Base-by-base conservation (phyloP, 2,888 invertebrate species). In the Colostygia pectinataria region DNA sequence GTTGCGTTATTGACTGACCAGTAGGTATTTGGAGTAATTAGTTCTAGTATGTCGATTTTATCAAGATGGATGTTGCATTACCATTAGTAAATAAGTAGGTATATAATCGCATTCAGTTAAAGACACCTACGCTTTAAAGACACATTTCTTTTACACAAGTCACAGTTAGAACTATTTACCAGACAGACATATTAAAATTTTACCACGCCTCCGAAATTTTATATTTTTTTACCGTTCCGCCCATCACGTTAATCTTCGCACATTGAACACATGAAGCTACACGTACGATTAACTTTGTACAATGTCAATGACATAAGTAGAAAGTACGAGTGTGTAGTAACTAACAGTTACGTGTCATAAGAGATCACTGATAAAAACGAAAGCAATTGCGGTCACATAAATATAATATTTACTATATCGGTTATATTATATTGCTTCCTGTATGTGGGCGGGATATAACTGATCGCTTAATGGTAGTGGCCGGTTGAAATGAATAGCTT, bases 261-360 rank as follows among this genome's bases (percentile, higher is more conserved):
- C 74, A 70, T 58, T 56, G 59, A 15, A 15, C 15, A 34, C 56
- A 60, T 27, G 37, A 32, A 43, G 46, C 40, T 49, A 50, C n/a
- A n/a, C 40, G 37, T 52, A 38, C 29, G 43, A 46, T 45, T 36
- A 45, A 25, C 37, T 40, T 51, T 53, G 37, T 52, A 53, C 71
- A 74, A 74, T 74, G 76, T 77, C 77, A 77, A 71, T 75, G 77
- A 79, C 78, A 74, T 76, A 75, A 69, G 66, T 71, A 71, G 83
- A 83, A 83, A 83, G 82, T 75, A 66, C 59, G 56, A 60, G 61
- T 66, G 62, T 69, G 58, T 61, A 54, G 57, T 31, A 37, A 52
- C 37, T 56, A 70, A 71, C 71, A 67, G 64, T 71, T 71, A 65
- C 61, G 57, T 66, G 71, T 71, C 68, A 69, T 70, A 71, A 66